Percentiles rank a stretch among this genome's conserved stretches.
Conservation (phyloP, 2,113 vertebrate genomes). For the Oophaga pumilio region DNA sequence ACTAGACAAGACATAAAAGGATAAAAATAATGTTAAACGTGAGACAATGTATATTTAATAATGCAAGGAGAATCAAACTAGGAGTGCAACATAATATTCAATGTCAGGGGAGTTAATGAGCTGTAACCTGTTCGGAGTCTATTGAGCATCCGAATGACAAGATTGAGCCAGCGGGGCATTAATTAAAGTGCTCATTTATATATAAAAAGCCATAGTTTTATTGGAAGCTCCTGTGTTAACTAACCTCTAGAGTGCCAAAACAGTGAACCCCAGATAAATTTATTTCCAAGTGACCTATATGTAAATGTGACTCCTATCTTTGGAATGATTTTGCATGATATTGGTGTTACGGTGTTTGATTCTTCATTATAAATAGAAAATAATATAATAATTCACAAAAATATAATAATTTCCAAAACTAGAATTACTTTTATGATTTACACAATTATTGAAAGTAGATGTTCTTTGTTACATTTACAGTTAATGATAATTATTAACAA, state of each 20-base stretch:
- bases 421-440: too few species aligned
- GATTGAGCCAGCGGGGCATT: not conserved
- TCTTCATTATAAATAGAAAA: too few species aligned
- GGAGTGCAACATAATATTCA: constrained; percentile 14
- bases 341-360: not conserved
- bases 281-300: not conserved
- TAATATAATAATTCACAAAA: not conserved
- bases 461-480: too few species aligned
- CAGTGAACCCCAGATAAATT: not conserved
- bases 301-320: not conserved
- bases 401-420: not conserved
- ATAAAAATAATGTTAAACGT: not conserved
- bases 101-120: constrained; percentile 28
- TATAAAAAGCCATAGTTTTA: not conserved
- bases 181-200: not conserved
- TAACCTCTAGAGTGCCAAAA: not conserved
- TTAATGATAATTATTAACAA: too few species aligned
- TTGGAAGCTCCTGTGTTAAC: not conserved
- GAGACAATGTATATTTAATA: not conserved
- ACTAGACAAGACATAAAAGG: not conserved
- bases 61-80: not conserved
- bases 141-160: not conserved
- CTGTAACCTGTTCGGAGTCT: constrained; percentile 21
- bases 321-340: not conserved
- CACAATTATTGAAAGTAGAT: too few species aligned